Conservation (phyloP, 2,113 vertebrate genomes). For the Apus apus region DNA sequence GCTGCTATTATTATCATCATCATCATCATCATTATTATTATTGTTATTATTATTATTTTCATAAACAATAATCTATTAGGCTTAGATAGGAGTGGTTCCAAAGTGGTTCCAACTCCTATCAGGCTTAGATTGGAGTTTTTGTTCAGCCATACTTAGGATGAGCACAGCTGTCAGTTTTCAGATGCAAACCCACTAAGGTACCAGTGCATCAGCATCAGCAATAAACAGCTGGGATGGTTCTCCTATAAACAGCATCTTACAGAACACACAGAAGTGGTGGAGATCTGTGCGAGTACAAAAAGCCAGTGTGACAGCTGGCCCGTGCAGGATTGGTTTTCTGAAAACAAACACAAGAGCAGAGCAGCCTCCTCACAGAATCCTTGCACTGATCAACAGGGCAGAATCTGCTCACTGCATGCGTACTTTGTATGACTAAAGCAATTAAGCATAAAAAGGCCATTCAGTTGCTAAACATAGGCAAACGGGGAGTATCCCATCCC, state of each 20-base stretch:
- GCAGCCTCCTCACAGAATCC: background rate
- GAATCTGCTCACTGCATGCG: background rate
- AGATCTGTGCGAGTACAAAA: background rate
- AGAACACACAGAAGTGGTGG: background rate
- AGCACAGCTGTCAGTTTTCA: background rate
- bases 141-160: background rate
- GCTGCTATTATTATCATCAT: background rate
- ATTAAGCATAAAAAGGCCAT: background rate
- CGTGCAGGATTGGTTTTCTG: background rate
- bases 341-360: background rate
- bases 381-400: background rate
- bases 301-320: background rate
- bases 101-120: too few species aligned
- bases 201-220: background rate
- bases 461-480: background rate
- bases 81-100: background rate
- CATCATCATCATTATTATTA: background rate
- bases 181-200: background rate
- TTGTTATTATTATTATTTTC: background rate
- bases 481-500: background rate
- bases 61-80: background rate
- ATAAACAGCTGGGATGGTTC: background rate
- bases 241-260: background rate
- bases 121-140: background rate
- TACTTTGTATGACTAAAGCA: background rate